A percentile compares a stretch with the other conserved stretches of the same genome.
These are phyloP conservation scores for Endomychus coccineus DNA, from an alignment of 2,888 invertebrate genomes.

Conservation along the genomic window DNA sequence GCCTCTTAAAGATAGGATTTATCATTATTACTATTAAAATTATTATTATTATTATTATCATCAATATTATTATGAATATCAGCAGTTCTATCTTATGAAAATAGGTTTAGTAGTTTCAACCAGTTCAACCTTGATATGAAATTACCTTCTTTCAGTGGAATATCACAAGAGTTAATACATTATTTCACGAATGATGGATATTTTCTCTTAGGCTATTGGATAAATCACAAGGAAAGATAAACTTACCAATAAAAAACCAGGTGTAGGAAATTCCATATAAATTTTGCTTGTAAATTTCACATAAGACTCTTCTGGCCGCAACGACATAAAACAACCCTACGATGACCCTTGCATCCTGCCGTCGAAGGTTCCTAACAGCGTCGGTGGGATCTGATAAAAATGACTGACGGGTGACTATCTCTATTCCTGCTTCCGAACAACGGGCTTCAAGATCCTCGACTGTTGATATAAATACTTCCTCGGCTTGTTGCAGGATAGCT, in stretches of 20 bases:
- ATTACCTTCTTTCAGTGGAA: no score
- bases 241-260: conserved; percentile 96
- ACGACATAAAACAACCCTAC: conserved; percentile 98
- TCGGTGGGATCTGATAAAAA: conserved; percentile 96
- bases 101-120: no score
- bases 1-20: no score
- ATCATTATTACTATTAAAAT: no score
- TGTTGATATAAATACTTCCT: conserved; percentile 85
- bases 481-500: conserved; percentile 95
- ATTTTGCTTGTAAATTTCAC: conserved; percentile 90
- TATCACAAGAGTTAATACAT: no score
- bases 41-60: no score
- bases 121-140: no score
- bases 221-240: neutral
- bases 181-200: no score
- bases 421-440: conserved; percentile 86
- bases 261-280: conserved; percentile 94
- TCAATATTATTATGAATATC: no score
- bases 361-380: conserved; percentile 86
- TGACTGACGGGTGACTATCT: conserved; percentile 93
- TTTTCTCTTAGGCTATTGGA: no score
- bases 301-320: conserved; percentile 91
- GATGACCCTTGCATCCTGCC: conserved; percentile 96
- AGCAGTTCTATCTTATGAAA: no score
- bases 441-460: conserved; percentile 94